Conservation (phyloP, 2,888 invertebrate species). For the Mellilla xanthometata region DNA sequence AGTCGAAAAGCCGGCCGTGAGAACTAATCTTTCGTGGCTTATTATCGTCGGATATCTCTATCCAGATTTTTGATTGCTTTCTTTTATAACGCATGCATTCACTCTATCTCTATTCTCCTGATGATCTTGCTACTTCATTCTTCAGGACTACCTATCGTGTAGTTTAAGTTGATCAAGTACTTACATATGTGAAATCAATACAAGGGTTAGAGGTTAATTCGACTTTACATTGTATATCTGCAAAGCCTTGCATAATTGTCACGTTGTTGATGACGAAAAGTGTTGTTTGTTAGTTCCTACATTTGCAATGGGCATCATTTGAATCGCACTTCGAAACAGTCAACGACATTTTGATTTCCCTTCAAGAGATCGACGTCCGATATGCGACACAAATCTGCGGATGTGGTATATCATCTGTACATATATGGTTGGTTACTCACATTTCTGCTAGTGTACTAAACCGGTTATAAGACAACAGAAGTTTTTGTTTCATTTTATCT, state of each 20-base stretch:
- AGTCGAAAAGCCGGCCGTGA: conserved; percentile 37
- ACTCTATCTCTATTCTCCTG: neutral
- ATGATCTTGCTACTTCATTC: no score
- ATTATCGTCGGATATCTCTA: conserved; percentile 60
- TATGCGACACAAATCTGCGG: conserved; percentile 62
- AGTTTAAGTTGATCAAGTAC: no score
- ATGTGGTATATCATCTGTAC: conserved; percentile 43
- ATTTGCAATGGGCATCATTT: conserved; percentile 1
- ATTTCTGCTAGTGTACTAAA: conserved; percentile 40
- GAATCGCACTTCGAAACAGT: conserved; percentile 1
- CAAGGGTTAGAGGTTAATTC: conserved; percentile 9
- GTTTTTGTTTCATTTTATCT: conserved; percentile 63
- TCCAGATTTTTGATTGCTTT: conserved; percentile 37
- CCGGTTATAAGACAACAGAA: conserved; percentile 52
- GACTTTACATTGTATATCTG: conserved; percentile 7
- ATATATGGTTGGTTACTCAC: conserved; percentile 50
- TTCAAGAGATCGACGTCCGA: conserved; percentile 34
- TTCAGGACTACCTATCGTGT: no score
- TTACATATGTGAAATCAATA: neutral
- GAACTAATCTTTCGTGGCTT: conserved; percentile 44
- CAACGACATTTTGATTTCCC: conserved; percentile 26
- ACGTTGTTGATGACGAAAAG: neutral
- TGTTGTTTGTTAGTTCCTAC: neutral
- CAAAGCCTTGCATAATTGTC: conserved; percentile 7
- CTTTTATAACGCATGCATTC: conserved; percentile 19